Conservation (phyloP, 2,113 vertebrate species). For the Burhinus oedicnemus region DNA sequence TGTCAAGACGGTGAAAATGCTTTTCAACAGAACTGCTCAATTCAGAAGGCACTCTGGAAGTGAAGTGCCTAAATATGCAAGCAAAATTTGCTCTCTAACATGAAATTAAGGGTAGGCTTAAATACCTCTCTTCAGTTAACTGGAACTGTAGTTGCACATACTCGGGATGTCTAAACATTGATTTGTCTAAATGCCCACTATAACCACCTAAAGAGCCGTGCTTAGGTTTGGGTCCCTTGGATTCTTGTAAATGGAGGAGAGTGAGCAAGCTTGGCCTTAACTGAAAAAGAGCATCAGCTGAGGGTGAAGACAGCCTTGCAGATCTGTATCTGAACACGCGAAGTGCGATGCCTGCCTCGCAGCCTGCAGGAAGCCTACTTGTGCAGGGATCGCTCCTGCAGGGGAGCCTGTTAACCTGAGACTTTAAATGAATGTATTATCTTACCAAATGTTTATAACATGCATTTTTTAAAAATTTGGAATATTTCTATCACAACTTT, state of each 20-base stretch:
- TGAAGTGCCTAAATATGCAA: not conserved
- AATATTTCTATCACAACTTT: not conserved
- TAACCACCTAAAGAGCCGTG: not conserved
- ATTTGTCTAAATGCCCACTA: not conserved
- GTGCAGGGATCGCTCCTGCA: not conserved
- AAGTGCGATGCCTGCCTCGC: not conserved
- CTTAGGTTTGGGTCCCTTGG: not conserved
- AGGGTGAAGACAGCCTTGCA: not conserved
- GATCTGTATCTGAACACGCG: rapidly evolving
- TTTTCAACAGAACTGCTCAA: not conserved
- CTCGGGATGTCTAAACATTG: rapidly evolving
- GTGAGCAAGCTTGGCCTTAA: not conserved
- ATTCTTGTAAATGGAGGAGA: not conserved
- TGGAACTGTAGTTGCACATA: not conserved
- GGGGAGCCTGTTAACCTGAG: not conserved
- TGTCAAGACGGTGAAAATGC: not conserved
- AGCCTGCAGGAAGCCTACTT: not conserved
- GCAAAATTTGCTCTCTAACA: not conserved
- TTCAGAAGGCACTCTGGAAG: not conserved
- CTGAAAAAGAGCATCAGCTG: not conserved
- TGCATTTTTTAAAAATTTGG: not conserved
- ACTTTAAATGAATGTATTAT: constrained; percentile 2
- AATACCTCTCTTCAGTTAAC: not conserved
- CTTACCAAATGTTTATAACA: not conserved
- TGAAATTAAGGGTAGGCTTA: not conserved